These are phyloP conservation scores for Crocodylus rhombifer DNA, from an alignment of 2,797 vertebrate species.

Conservation along the genomic window DNA sequence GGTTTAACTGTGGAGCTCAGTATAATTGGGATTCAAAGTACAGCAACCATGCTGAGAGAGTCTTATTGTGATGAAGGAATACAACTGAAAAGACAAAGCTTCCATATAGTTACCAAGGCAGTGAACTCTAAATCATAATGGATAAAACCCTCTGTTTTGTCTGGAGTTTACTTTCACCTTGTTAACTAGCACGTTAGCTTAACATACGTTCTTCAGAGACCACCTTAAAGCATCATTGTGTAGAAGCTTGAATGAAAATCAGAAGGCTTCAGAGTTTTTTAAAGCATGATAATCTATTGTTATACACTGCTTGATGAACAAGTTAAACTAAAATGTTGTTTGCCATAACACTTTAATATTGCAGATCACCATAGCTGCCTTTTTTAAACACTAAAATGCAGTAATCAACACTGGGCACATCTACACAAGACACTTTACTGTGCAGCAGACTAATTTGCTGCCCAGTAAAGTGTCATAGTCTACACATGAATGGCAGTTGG, in stretches of 20 bases:
- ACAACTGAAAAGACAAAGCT: not conserved
- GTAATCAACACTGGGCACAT: not conserved
- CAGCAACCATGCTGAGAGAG: fast-evolving
- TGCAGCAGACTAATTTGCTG: conserved; percentile 29
- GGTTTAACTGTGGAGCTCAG: not conserved
- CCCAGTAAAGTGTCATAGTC: not conserved
- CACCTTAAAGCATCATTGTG: not conserved
- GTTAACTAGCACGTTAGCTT: not conserved
- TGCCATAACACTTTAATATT: not conserved
- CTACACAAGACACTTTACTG: not conserved
- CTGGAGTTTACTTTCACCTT: not conserved
- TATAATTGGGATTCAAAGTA: not conserved
- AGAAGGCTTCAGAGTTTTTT: not conserved
- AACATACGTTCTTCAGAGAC: not conserved
- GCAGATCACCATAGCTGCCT: not conserved
- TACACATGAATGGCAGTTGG: too few species aligned
- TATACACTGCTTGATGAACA: not conserved
- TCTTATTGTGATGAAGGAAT: not conserved
- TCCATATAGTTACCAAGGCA: not conserved
- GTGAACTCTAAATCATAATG: not conserved
- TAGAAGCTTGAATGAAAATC: not conserved
- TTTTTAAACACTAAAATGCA: not conserved
- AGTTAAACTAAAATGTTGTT: not conserved
- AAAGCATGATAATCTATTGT: not conserved
- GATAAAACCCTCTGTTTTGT: not conserved